phyloP scores from a whole-genome alignment of 2,888 invertebrate genomes.

The Lithophane semibrunnea region DNA sequence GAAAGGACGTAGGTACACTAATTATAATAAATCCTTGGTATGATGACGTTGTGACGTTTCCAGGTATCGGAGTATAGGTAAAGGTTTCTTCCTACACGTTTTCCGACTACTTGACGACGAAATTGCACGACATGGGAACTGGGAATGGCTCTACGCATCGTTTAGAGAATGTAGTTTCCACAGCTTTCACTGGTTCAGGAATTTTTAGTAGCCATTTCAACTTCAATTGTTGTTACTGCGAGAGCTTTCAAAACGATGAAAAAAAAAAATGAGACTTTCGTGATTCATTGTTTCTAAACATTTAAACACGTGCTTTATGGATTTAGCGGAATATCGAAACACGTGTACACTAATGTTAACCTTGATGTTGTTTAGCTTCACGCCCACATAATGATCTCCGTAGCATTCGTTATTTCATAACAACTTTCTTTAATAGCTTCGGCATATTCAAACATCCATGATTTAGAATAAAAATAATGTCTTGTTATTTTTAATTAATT shows the following conservation, averaged over 20 bases:
- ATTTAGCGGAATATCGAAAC: constrained; percentile 35
- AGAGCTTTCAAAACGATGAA: constrained; percentile 20
- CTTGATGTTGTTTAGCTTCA: constrained; percentile 45
- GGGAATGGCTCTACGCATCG: constrained; percentile 12
- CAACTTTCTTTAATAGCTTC: constrained; percentile 51
- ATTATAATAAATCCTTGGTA: constrained; percentile 29
- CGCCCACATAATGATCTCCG: constrained; percentile 44
- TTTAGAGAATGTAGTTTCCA: constrained; percentile 32
- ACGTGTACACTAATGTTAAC: constrained; percentile 50
- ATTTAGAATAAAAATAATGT: constrained; percentile 13
- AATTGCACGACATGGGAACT: constrained; percentile 14
- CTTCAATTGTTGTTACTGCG: constrained; percentile 18
- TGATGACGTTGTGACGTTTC: constrained; percentile 13
- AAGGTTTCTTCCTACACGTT: constrained; percentile 21
- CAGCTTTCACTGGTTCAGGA: constrained; percentile 36
- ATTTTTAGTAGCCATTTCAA: constrained; percentile 45
- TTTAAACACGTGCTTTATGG: constrained; percentile 35
- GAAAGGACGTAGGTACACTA: constrained; percentile 13
- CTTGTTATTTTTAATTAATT: constrained; percentile 44
- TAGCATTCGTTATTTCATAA: constrained; percentile 42
- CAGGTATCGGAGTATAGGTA: constrained; percentile 11
- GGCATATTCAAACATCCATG: constrained; percentile 32
- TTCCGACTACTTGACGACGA: constrained; percentile 11
- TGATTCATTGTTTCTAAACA: constrained; percentile 46
- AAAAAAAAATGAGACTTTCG: constrained; percentile 14